Evolutionary conservation across 2,113 vertebrate genomes (phyloP).

Genomic region (Campylomormyrus numenius): DNA sequence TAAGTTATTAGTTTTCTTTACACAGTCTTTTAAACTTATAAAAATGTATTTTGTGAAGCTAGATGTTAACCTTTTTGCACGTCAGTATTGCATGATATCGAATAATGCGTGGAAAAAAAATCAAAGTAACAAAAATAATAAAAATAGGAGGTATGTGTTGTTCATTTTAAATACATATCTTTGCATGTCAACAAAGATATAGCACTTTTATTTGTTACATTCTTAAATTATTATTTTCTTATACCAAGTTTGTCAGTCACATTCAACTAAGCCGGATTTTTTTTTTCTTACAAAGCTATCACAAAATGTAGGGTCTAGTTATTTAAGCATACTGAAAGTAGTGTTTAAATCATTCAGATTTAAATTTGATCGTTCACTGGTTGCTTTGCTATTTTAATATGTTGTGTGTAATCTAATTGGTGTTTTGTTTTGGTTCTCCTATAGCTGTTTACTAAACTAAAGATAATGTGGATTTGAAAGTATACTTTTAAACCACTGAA

Average conservation of each 20-base stretch:
- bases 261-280: slow-evolving; percentile 31
- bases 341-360: slow-evolving; percentile 43
- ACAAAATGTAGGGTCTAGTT: slow-evolving; percentile 25
- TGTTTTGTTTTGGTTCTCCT: slow-evolving; percentile 21
- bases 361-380: slow-evolving; percentile 44
- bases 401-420: slow-evolving; percentile 8
- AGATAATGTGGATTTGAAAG: slow-evolving; percentile 26
- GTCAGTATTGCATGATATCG: slow-evolving; percentile 73
- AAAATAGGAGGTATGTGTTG: slow-evolving; percentile 54
- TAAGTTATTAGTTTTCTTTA: slow-evolving; percentile 67
- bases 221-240: slow-evolving; percentile 41
- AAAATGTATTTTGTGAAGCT: slow-evolving; percentile 75
- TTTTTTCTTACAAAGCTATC: slow-evolving; percentile 4
- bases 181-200: slow-evolving; percentile 62
- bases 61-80: slow-evolving; percentile 75
- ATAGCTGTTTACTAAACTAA: slow-evolving; percentile 35
- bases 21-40: slow-evolving; percentile 70
- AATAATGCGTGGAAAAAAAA: slow-evolving; percentile 61
- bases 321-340: slow-evolving; percentile 32
- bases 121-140: slow-evolving; percentile 44
- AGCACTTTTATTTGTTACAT: slow-evolving; percentile 59
- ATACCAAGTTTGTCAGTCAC: slow-evolving; percentile 31
- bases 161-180: slow-evolving; percentile 59
- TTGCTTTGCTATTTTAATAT: slow-evolving; percentile 38
- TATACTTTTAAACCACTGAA: slow-evolving; percentile 33